These are phyloP conservation scores for Polypterus senegalus DNA, from an alignment of 2,113 vertebrate species.

Conservation along the genomic window DNA sequence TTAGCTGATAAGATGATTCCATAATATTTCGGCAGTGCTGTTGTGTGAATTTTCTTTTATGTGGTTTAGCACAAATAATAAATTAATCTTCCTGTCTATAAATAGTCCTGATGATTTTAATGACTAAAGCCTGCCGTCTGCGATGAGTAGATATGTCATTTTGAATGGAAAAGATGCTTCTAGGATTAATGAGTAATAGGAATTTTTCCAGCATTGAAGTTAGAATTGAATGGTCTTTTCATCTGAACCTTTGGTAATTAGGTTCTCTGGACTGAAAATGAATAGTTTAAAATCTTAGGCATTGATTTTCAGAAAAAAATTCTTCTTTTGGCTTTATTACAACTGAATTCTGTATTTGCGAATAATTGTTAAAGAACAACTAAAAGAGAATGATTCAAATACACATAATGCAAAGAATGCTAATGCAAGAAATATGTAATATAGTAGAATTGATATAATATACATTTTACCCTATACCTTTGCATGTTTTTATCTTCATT, in stretches of 20 bases:
- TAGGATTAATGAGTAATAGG: slow-evolving; percentile 47
- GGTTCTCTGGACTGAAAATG: slow-evolving; percentile 40
- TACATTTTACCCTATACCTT: no score
- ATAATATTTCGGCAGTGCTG: slow-evolving; percentile 63
- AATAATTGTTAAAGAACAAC: no score
- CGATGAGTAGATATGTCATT: slow-evolving; percentile 37
- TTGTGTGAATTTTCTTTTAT: slow-evolving; percentile 48
- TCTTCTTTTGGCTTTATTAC: no score
- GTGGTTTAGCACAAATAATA: slow-evolving; percentile 36
- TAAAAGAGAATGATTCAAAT: no score
- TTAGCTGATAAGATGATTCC: not conserved
- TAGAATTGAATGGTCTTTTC: slow-evolving; percentile 49
- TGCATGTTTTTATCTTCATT: no score
- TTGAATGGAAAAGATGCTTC: slow-evolving; percentile 37
- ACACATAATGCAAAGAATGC: no score
- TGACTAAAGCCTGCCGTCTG: slow-evolving; percentile 43
- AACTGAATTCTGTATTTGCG: no score
- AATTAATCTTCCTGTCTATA: slow-evolving; percentile 43
- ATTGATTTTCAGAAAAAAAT: not conserved
- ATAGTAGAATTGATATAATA: no score
- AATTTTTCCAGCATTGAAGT: slow-evolving; percentile 34
- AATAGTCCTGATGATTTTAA: slow-evolving; percentile 50
- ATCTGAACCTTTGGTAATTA: slow-evolving; percentile 48
- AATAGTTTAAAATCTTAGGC: slow-evolving; percentile 31
- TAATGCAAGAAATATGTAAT: no score